Base-by-base conservation (phyloP, 2,888 invertebrate genomes). In the Thysanoteuthis rhombus region DNA sequence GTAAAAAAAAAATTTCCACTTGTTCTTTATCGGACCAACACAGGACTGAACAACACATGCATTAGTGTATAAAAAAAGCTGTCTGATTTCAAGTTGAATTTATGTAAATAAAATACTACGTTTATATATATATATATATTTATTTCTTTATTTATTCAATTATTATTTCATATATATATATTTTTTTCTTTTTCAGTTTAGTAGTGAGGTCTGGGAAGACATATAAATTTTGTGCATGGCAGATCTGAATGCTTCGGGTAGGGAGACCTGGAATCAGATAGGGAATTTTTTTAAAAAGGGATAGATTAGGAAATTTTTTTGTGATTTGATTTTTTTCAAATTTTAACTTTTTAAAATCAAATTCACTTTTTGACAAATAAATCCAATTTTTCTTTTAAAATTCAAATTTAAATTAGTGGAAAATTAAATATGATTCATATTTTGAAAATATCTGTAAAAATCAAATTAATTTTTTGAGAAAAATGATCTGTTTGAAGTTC, bases 31-130 rank as follows among this genome's bases (percentile, higher is more conserved):
- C 36, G n/a, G n/a, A 75, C 75, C 75, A 75, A 75, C 75, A 75
- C 75, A 75, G 0, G 4, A 75, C 75, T 75, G 75, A 12, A 75
- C 75, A n/a, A 75, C 75, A 75, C 36, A 75, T 75, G n/a, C n/a
- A 75, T 75, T 75, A 75, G 75, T 75, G 75, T 36, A 75, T 75
- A 36, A 75, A 75, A 58, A 75, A 75, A 75, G 75, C 75, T 32
- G 25, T 58, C 58, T 75, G 75, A 75, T 75, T n/a, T 75, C 75
- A 75, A 75, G 36, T 75, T 75, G 75, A 75, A 75, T 75, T 75
- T 75, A 75, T 75, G 75, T 75, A 75, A 75, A 75, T 75, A 75
- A 75, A 75, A 75, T 75, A 75, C 75, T 75, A 75, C 75, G n/a
- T 75, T 75, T 36, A 75, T 75, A 75, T 75, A 75, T 75, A 75